Base-by-base conservation (phyloP, 37 sponge, comb jelly and placozoan species). In the Axinella damicornis region DNA sequence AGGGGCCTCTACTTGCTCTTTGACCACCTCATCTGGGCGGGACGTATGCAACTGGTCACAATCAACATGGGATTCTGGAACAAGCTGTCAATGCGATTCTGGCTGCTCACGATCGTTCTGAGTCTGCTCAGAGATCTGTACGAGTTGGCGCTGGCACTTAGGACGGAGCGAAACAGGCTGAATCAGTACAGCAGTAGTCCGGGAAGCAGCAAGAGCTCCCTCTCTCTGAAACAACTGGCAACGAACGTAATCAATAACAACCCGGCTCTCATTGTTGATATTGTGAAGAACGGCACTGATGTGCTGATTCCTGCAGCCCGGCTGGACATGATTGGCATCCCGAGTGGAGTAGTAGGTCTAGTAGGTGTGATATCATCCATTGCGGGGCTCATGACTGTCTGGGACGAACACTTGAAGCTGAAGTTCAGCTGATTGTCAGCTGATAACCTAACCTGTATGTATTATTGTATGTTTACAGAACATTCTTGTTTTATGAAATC, bases 21-120 rank as follows among this genome's bases (percentile, higher is more conserved):
- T 41, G 96, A 96, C 38, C 87, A 96, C 71, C 33, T 96, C 22
- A 19, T 93, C 19, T 93, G 94, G 94, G 81, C 82, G 6, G 74
- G 76, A 53, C 76, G 80, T 37, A 82, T 93, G 83, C 77, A 79
- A 16, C 76, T 93, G 27, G n/a, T 86, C 57, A 34, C 5, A 0
- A 57, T 86, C 22, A 69, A 93, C 30, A 78, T 27, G 0, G 27
- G 71, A 16, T 82, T 46, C 33, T 93, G 94, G 94, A 77, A 18
- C 35, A 76, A 30, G 24, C 53, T 39, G 18, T 66, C 90, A 0
- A 65, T 79, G n/a, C 68, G 79, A 28, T 93, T 93, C 74, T 93
- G 94, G 94, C 46, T 89, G 14, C 37, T 86, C 13, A 73, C 87
- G 22, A 52, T 93, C 14, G 27, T 93, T 6, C 69, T 85, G 16